Evolutionary conservation across 2,888 invertebrate genomes (phyloP).

Genomic region (Callinectes sapidus): DNA sequence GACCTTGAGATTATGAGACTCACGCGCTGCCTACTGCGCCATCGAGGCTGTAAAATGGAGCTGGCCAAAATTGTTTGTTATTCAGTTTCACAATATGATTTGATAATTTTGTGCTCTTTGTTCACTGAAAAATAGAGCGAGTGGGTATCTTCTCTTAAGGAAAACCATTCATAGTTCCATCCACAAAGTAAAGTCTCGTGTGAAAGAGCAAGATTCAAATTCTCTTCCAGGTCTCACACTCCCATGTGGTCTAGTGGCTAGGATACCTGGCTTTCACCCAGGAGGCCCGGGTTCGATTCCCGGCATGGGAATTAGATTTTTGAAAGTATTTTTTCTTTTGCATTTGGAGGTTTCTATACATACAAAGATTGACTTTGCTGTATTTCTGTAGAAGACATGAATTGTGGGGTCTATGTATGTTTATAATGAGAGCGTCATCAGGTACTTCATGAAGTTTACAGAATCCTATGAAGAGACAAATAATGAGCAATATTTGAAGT

Average conservation of each 20-base stretch:
- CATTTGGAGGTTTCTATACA: not conserved
- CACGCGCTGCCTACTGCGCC: constrained; percentile 81
- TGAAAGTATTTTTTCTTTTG: not conserved
- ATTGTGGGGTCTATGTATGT: too few species aligned
- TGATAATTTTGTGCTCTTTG: not conserved
- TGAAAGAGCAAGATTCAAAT: not conserved
- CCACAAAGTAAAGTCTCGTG: not conserved
- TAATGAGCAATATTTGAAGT: too few species aligned
- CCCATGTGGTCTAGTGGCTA: constrained; percentile 55
- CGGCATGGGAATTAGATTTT: constrained; percentile 64
- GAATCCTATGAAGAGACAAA: too few species aligned
- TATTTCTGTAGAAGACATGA: too few species aligned
- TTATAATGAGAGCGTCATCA: too few species aligned
- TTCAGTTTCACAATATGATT: not conserved
- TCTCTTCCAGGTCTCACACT: not conserved
- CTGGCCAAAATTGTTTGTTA: not conserved
- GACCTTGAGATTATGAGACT: constrained; percentile 95
- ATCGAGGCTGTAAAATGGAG: constrained; percentile 45
- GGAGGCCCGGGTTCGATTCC: constrained; percentile 72
- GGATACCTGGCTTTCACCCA: constrained; percentile 72
- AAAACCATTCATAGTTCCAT: not conserved
- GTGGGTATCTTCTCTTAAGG: not conserved
- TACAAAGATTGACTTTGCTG: too few species aligned
- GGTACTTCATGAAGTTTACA: too few species aligned
- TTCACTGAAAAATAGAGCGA: not conserved